Evolutionary conservation across 2,797 vertebrate genomes (phyloP).

Genomic region (Vireo griseus): DNA sequence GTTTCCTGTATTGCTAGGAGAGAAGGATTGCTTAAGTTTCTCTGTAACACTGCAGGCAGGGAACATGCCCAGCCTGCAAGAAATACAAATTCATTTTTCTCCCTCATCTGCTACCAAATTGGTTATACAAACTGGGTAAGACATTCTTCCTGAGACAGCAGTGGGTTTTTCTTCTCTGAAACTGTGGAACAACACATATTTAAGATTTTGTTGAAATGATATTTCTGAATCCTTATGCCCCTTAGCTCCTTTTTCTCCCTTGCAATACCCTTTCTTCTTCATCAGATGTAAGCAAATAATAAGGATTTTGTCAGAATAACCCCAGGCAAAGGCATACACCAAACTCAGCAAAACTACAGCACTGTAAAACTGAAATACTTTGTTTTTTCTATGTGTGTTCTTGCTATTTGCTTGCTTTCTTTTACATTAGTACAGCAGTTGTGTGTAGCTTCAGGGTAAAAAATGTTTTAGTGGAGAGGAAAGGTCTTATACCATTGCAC

Average conservation of each 20-base stretch:
- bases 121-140: background rate
- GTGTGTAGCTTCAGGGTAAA: background rate
- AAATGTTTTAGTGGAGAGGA: background rate
- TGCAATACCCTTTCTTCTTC: background rate
- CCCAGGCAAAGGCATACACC: background rate
- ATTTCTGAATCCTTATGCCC: background rate
- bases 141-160: background rate
- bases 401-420: background rate
- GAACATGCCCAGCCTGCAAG: background rate
- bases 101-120: background rate
- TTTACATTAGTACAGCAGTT: background rate
- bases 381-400: background rate
- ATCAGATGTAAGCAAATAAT: background rate
- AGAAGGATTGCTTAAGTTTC: background rate
- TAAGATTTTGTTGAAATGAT: background rate
- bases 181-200: background rate
- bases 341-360: background rate
- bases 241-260: background rate
- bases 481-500: background rate
- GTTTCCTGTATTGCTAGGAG: background rate
- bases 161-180: background rate
- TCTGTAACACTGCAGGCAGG: background rate
- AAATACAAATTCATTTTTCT: background rate
- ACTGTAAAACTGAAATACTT: background rate
- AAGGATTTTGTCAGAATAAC: background rate